These are phyloP conservation scores for Scelioninae gen. 1 DNA, from an alignment of 2,888 invertebrate species.

Conservation along the genomic window DNA sequence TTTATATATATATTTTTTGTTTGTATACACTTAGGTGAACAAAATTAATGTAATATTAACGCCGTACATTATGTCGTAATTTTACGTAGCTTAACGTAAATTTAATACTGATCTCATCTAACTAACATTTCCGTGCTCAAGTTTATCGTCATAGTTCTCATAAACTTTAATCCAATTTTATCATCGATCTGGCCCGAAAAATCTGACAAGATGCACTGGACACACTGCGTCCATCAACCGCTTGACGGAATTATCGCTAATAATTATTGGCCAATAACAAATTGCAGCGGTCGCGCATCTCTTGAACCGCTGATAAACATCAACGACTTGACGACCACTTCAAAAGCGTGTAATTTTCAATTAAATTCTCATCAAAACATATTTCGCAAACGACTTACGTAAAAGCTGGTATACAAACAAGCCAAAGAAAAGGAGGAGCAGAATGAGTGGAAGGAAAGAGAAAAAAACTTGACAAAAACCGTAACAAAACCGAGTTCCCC, in stretches of 20 bases:
- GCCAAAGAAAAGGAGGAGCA: neutral
- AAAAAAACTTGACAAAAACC: no score
- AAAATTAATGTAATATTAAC: no score
- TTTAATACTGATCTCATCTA: neutral
- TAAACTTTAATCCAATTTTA: neutral
- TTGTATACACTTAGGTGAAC: no score
- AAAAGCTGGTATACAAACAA: neutral
- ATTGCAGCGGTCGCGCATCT: conserved; percentile 5
- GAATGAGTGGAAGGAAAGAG: neutral
- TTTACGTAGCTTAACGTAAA: no score
- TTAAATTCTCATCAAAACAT: neutral
- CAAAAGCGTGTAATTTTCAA: conserved; percentile 25
- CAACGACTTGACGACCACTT: neutral
- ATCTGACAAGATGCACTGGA: neutral
- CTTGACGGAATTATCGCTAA: neutral
- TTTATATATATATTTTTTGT: no score
- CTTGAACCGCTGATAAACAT: conserved; percentile 6
- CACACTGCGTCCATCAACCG: neutral
- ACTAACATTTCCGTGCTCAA: neutral
- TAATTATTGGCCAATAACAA: conserved; percentile 20
- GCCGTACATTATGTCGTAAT: no score
- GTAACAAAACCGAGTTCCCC: no score
- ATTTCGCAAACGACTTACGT: neutral
- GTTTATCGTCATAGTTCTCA: neutral
- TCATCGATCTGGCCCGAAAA: conserved; percentile 1